Evolutionary conservation across 2,797 vertebrate species (phyloP), one percentile per base, ranked within the genome.

Genomic region (Falco concolor): DNA sequence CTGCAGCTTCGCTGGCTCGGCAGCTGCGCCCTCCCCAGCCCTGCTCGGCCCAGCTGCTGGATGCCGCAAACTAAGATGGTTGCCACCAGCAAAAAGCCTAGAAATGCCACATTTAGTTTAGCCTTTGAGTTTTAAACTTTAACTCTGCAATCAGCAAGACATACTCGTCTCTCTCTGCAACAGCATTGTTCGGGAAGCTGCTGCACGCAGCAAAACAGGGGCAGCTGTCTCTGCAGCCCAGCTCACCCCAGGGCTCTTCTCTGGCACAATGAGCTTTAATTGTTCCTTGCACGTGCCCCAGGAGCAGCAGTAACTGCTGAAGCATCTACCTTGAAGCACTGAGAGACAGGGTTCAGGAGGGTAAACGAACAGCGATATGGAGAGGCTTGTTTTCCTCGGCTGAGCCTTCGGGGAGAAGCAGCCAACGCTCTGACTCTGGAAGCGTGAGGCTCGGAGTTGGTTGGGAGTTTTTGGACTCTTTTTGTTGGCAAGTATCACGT

Each of bases 51-150:
- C 69, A 15, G 64, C 47, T 12, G 2, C 74, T 4, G 17, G 84
- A 64, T 3, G 60, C 56, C 68, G 60, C 57, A 49, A 56, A 82
- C 80, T 74, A 67, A 3, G 8, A 74, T 0, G 34, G 50, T 10
- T 83, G 90, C 87, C 89, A 89, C 86, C 81, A 96, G 92, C 93
- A 65, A 92, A 93, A 93, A 78, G 42, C 85, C 90, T 76, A 95
- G 77, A 96, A 96, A 92, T 63, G 90, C 83, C 93, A 97, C 65
- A n/a, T 0, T 47, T 87, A 84, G 69, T 96, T 96, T 89, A 90
- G 73, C 61, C 88, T 50, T 59, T 34, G n/a, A 95, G 40, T 87
- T 92, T 89, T 75, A 72, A 93, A 90, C 63, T 75, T 77, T 25
- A 90, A n/a, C 36, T 84, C 81, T 81, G 90, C 50, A 73, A 76